These are phyloP conservation scores for Scelioninae gen. 1 DNA, from an alignment of 2,888 invertebrate genomes.

Conservation along the genomic window DNA sequence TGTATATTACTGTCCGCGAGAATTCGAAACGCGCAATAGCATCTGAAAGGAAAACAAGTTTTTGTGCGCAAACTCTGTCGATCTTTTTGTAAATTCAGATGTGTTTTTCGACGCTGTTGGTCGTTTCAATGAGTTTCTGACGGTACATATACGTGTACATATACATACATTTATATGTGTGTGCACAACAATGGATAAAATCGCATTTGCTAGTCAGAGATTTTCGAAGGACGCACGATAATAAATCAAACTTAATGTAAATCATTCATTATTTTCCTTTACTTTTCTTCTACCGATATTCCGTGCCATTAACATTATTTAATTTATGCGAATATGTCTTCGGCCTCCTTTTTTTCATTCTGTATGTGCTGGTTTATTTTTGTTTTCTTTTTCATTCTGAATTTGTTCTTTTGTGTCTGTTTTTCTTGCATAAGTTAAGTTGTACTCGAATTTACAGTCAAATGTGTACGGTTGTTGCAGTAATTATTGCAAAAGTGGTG, in stretches of 20 bases:
- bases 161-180: too few relatives aligned
- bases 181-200: conserved; percentile 52
- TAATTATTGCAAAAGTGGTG: conserved; percentile 54
- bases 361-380: conserved; percentile 57
- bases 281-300: conserved; percentile 38
- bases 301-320: conserved; percentile 64
- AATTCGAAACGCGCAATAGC: conserved; percentile 11
- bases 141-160: conserved; percentile 38
- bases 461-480: conserved; percentile 53
- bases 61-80: conserved; percentile 5
- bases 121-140: conserved; percentile 30
- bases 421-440: conserved; percentile 40
- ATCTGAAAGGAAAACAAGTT: conserved; percentile 25
- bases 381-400: conserved; percentile 1
- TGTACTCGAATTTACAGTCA: conserved; percentile 53
- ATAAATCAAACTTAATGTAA: conserved; percentile 61
- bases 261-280: conserved; percentile 19
- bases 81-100: conserved; percentile 13
- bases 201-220: conserved; percentile 68
- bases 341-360: conserved; percentile 54
- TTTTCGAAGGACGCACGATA: conserved; percentile 56
- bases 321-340: too few relatives aligned
- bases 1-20: conserved; percentile 24
- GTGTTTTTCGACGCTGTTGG: conserved; percentile 15
- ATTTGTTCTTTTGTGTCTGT: conserved; percentile 11